Evolutionary conservation across 1,140 invertebrate species (phyloP).

Genomic region (Diuraphis noxia): DNA sequence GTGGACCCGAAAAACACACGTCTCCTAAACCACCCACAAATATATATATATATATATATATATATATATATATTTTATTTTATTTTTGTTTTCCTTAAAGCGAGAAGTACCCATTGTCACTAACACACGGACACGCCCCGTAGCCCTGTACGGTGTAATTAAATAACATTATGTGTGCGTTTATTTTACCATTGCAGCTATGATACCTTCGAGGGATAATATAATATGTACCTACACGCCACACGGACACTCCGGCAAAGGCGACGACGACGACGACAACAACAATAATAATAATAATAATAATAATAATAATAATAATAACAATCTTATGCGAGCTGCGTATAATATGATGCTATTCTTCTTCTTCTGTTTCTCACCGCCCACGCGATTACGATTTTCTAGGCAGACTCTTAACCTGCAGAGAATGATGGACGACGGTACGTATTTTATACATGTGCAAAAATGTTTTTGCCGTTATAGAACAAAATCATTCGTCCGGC

Average conservation of each 20-base stretch:
- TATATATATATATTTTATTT: no score
- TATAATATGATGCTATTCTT: neutral
- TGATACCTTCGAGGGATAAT: neutral
- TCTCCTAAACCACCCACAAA: conserved; percentile 24
- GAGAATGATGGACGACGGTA: no score
- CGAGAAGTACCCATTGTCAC: neutral
- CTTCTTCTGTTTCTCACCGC: neutral
- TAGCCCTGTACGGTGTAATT: neutral
- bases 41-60: no score
- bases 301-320: neutral
- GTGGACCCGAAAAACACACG: neutral
- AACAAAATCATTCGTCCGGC: neutral
- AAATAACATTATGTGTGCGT: neutral
- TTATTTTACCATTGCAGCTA: neutral
- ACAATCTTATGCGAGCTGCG: neutral
- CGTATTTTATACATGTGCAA: neutral
- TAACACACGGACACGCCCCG: neutral
- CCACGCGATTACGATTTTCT: neutral
- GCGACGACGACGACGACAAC: no score
- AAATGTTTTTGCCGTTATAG: neutral
- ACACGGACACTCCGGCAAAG: neutral
- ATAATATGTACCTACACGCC: neutral
- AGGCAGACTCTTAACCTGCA: neutral
- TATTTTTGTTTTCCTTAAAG: neutral
- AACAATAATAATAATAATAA: neutral